These are phyloP conservation scores for Sarcophaga caerulescens DNA, from an alignment of 2,888 invertebrate genomes.

Conservation along the genomic window DNA sequence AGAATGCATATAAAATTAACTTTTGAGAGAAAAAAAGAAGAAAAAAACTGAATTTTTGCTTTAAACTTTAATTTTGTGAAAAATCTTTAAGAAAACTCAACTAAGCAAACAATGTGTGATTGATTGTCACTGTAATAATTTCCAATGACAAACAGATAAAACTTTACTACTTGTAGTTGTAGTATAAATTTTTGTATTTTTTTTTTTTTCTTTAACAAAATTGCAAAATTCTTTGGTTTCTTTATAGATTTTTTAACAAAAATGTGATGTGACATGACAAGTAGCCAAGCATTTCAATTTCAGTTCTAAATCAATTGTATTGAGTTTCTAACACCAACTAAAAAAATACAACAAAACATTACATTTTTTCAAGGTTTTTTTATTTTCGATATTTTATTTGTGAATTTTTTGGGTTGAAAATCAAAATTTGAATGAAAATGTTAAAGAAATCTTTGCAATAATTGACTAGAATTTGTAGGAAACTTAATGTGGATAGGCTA, in stretches of 20 bases:
- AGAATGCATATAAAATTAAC: slow-evolving; percentile 46
- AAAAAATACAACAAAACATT: neutral
- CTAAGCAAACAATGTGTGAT: slow-evolving; percentile 47
- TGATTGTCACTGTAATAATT: slow-evolving; percentile 60
- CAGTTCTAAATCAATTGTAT: slow-evolving; percentile 31
- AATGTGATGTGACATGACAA: slow-evolving; percentile 64
- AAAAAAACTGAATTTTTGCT: slow-evolving; percentile 37
- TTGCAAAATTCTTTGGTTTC: slow-evolving; percentile 40
- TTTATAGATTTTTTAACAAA: slow-evolving; percentile 30
- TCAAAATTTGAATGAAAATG: slow-evolving; percentile 23
- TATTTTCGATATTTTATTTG: neutral
- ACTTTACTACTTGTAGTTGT: neutral
- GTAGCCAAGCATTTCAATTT: slow-evolving; percentile 61
- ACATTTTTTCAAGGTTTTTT: slow-evolving; percentile 33
- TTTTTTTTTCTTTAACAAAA: neutral
- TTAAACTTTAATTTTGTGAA: slow-evolving; percentile 13
- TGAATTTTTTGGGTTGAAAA: neutral
- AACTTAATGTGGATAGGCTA: no score
- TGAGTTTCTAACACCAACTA: neutral
- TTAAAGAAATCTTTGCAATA: no score
- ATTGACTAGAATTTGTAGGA: no score
- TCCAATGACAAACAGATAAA: slow-evolving; percentile 60
- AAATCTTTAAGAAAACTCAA: slow-evolving; percentile 3
- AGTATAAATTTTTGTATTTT: neutral
- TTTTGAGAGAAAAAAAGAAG: slow-evolving; percentile 7